Evolutionary conservation across 2,888 invertebrate species (phyloP).

Genomic region (Proisotoma minuta): DNA sequence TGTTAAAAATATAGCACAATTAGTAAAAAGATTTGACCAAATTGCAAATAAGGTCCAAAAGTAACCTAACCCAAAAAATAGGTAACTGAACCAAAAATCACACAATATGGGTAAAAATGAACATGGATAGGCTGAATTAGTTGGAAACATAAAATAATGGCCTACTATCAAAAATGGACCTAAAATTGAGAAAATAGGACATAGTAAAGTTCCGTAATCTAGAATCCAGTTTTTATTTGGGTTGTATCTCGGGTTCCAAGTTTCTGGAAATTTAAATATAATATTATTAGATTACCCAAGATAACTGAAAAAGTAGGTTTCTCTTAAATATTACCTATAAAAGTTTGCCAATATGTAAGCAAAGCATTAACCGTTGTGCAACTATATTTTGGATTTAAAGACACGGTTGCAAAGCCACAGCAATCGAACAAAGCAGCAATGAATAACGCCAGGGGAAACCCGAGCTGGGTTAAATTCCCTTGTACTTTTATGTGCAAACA

Average conservation of each 20-base stretch:
- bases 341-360: background rate
- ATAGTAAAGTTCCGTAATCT: too few species aligned
- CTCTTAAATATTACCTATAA: background rate
- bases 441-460: background rate
- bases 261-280: too few species aligned
- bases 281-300: too few species aligned
- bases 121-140: background rate
- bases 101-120: background rate
- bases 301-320: background rate
- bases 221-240: too few species aligned
- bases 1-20: too few species aligned
- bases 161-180: background rate
- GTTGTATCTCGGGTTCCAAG: too few species aligned
- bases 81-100: background rate
- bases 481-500: background rate
- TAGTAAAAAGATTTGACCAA: too few species aligned
- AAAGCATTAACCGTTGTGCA: background rate
- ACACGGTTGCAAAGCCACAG: background rate
- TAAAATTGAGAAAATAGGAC: too few species aligned
- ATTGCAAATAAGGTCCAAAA: too few species aligned
- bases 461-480: background rate
- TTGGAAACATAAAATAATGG: background rate
- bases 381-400: background rate
- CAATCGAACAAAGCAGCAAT: background rate
- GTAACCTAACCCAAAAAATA: background rate